Evolutionary conservation across 1,140 invertebrate species (phyloP), one percentile per base, ranked within the genome.

Genomic region (Amyelois transitella): DNA sequence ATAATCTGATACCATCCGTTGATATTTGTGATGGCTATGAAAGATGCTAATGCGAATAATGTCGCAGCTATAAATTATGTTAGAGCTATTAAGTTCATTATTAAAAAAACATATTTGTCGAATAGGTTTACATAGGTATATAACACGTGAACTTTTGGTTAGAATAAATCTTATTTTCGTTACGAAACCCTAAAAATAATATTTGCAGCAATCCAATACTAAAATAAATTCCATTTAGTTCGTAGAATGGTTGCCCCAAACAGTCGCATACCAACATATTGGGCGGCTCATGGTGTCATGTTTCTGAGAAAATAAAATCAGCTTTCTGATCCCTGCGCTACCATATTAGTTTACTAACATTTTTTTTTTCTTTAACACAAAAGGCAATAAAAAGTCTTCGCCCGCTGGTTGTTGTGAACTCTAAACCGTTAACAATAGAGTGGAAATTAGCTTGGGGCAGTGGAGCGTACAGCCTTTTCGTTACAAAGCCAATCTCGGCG

Each of bases 321-420:
- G 66, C 69, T 77, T 76, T 75, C 66, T 58, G 66, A 77, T 81
- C 71, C 66, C 62, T 51, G 54, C 60, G 62, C 75, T 80, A 78
- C 75, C 72, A 81, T 77, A 81, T 83, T 83, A 78, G 77, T 81
- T 77, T 77, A 78, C 74, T 74, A 72, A 66, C 69, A 63, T 72
- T 79, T 77, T 81, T 69, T 66, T 8, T 58, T 66, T 60, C 51
- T 48, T 51, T 54, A 47, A 55, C 55, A 58, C 64, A 60, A 56
- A 75, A 64, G 43, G 62, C 58, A 51, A 63, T 69, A 76, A 60
- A 68, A 55, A 43, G 18, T 54, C 17, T 18, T 45, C 32, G 32
- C 43, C 7, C 45, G 49, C 43, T 54, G 18, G 21, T 18, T 58
- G 64, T 72, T 69, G 63, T 75, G 53, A 53, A 55, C 66, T 72